Evolutionary conservation across 2,888 invertebrate genomes (phyloP).

Genomic region (Myopa tessellatipennis): DNA sequence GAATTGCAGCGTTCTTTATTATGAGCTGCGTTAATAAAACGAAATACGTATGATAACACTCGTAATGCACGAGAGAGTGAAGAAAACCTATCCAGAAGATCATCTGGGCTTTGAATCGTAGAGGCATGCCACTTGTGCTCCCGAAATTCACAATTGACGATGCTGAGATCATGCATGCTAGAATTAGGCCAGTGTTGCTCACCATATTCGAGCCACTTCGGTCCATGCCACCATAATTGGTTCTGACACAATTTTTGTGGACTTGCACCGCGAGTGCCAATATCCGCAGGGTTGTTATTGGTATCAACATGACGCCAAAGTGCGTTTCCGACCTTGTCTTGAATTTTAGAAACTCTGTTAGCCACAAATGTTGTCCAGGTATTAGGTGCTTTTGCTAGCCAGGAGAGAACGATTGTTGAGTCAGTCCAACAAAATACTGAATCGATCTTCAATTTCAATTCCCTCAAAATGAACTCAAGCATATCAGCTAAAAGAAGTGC

Average conservation of each 20-base stretch:
- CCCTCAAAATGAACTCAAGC: not conserved
- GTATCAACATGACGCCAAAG: conserved; percentile 14
- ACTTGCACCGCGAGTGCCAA: conserved; percentile 32
- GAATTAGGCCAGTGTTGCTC: not conserved
- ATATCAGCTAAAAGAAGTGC: conserved; percentile 2
- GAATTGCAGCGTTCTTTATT: not conserved
- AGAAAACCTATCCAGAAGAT: not conserved
- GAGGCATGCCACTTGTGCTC: not conserved
- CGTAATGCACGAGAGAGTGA: not conserved
- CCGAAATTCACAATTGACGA: not conserved
- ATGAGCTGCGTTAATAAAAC: not conserved
- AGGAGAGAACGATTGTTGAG: conserved; percentile 11
- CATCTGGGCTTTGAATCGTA: not conserved
- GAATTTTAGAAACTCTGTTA: not conserved
- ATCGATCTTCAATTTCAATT: not conserved
- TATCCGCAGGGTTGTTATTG: conserved; percentile 5
- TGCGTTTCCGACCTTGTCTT: conserved; percentile 1
- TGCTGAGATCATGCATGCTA: too few relatives aligned
- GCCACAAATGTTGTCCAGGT: not conserved
- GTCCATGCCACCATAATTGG: too few relatives aligned
- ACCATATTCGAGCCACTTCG: not conserved
- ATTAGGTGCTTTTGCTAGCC: conserved; percentile 17
- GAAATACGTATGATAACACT: not conserved
- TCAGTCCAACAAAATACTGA: conserved; percentile 10
- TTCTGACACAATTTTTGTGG: too few relatives aligned